Conservation (phyloP, 2,797 vertebrate species). For the Gadopsis bispinosus region DNA sequence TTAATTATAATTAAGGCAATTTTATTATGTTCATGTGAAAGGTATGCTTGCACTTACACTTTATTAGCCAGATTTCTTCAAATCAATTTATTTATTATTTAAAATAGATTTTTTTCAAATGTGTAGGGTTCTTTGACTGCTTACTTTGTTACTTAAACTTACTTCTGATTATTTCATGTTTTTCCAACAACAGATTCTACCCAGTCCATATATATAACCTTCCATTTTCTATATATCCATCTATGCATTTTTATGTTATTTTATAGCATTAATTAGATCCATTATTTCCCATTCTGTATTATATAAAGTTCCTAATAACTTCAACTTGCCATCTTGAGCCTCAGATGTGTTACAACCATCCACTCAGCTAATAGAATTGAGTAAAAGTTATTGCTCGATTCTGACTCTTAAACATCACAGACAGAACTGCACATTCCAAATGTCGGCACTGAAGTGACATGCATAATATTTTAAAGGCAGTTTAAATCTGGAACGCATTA, state of each 20-base stretch:
- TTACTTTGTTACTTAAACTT: background rate
- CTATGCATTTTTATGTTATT: background rate
- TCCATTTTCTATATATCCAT: background rate
- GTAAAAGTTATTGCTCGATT: too few species aligned
- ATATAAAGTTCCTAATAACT: background rate
- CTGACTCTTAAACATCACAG: too few species aligned
- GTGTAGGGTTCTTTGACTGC: background rate
- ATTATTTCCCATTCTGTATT: background rate
- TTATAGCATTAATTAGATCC: background rate
- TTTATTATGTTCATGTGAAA: background rate
- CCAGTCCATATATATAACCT: background rate
- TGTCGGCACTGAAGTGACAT: too few species aligned
- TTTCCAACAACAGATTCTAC: background rate
- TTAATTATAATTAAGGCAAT: slow-evolving; percentile 1
- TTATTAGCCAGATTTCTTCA: background rate
- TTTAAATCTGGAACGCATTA: too few species aligned
- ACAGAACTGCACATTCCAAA: too few species aligned
- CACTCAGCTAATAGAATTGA: too few species aligned
- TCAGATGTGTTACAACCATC: too few species aligned
- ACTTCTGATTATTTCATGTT: background rate
- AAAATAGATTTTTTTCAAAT: too few species aligned
- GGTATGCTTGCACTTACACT: background rate
- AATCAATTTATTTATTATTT: too few species aligned
- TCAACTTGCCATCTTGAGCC: too few species aligned
- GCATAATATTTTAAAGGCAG: too few species aligned